These are phyloP conservation scores for Formica exsecta DNA, from an alignment of 1,140 invertebrate genomes.

Conservation along the genomic window DNA sequence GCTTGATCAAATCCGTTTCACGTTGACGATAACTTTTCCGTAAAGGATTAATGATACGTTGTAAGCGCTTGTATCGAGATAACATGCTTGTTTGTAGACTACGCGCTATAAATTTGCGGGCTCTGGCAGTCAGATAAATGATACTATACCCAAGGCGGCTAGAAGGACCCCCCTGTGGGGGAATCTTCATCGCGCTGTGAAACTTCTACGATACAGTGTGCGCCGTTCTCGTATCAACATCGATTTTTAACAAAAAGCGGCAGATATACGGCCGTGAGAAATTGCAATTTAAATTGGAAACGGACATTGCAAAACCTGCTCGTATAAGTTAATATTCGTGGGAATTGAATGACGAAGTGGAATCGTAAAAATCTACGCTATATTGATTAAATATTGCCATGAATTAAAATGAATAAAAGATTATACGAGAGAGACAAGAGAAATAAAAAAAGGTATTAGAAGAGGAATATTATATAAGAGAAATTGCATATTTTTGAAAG, in stretches of 20 bases:
- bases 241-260: conserved; percentile 64
- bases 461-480: background rate
- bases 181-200: conserved; percentile 64
- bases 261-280: conserved; percentile 48
- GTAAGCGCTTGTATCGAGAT: conserved; percentile 62
- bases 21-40: conserved; percentile 63
- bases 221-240: conserved; percentile 53
- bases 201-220: conserved; percentile 61
- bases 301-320: conserved; percentile 58
- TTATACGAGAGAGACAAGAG: background rate
- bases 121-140: conserved; percentile 64
- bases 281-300: conserved; percentile 65
- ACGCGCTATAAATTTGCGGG: conserved; percentile 62
- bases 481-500: background rate
- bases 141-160: conserved; percentile 70
- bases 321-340: conserved; percentile 57
- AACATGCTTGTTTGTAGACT: conserved; percentile 61
- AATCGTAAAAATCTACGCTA: conserved; percentile 34
- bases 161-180: conserved; percentile 69
- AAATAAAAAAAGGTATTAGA: background rate
- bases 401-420: conserved; percentile 44
- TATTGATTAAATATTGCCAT: conserved; percentile 46
- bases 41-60: conserved; percentile 64
- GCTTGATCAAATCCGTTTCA: conserved; percentile 48
- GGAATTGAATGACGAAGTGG: conserved; percentile 38